Evolutionary conservation across 1,140 invertebrate species (phyloP), one percentile per base, ranked within the genome.

Genomic region (Samia ricini): DNA sequence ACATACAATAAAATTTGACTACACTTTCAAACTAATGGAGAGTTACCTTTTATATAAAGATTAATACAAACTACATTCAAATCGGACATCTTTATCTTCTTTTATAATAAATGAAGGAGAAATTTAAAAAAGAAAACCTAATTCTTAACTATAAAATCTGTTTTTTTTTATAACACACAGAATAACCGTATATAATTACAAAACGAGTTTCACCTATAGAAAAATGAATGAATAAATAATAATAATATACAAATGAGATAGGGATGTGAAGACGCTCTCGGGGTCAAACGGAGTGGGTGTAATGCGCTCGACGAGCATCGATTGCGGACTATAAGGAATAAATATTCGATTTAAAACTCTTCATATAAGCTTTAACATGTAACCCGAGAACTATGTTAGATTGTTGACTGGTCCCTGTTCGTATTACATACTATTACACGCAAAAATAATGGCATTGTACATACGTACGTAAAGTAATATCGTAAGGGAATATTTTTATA

Each of bases 281-380:
- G 51, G 57, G 64, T 63, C 23, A 48, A 33, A 24, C 21, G 26
- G 29, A 68, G 83, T 83, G 77, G 81, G 83, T 74, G 83, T 84
- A 85, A 85, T 81, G 72, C 74, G 67, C 74, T 75, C 74, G 64
- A 60, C 61, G 65, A 22, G 65, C 69, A 72, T 80, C 76, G 73
- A 76, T 76, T 74, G 65, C 67, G 50, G 60, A 42, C 51, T 57
- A 63, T 75, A 73, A 58, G 61, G 78, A 72, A 86, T 86, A 86
- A 86, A 86, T 86, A 80, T 80, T 78, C 80, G 79, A 86, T 84
- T 83, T 81, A 80, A 80, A 71, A 66, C 59, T 69, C 55, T 67
- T 74, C 70, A 71, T 75, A 72, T 66, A 63, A 58, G 64, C 63
- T 70, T 66, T 63, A 60, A n/a, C 24, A 20, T 68, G 80, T 83